phyloP scores from a whole-genome alignment of 1,140 invertebrate species.

The Brachionus calyciflorus region DNA sequence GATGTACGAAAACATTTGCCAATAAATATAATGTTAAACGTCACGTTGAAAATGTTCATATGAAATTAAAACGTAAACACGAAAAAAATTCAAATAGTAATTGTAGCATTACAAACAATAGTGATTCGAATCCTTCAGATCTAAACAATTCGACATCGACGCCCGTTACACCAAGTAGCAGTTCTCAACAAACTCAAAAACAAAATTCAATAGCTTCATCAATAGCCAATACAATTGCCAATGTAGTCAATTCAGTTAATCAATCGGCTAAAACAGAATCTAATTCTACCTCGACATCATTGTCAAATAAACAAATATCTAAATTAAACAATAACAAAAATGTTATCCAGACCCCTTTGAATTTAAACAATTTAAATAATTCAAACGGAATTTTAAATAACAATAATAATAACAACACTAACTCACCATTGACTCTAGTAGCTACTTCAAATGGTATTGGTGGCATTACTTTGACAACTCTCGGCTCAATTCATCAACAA shows the following conservation, averaged over 20 bases:
- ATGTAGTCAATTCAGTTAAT: background rate
- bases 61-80: constrained; percentile 37
- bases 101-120: constrained; percentile 34
- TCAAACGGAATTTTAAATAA: background rate
- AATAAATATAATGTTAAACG: constrained; percentile 47
- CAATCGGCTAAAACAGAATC: background rate
- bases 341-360: background rate
- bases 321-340: constrained; percentile 21
- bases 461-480: constrained; percentile 33
- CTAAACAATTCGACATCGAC: background rate
- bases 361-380: background rate
- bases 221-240: background rate
- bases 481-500: constrained; percentile 28
- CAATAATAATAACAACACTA: too few species aligned
- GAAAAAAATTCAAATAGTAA: constrained; percentile 13
- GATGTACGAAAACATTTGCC: constrained; percentile 45
- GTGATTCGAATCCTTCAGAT: background rate
- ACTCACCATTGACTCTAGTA: constrained; percentile 5
- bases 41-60: constrained; percentile 45
- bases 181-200: too few species aligned
- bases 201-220: background rate
- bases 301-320: background rate
- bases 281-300: background rate
- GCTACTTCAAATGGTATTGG: constrained; percentile 41
- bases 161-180: too few species aligned